A percentile compares a stretch with the other conserved stretches of the same genome.
phyloP scores from a whole-genome alignment of 2,797 vertebrate genomes.

The Streptopelia turtur region DNA sequence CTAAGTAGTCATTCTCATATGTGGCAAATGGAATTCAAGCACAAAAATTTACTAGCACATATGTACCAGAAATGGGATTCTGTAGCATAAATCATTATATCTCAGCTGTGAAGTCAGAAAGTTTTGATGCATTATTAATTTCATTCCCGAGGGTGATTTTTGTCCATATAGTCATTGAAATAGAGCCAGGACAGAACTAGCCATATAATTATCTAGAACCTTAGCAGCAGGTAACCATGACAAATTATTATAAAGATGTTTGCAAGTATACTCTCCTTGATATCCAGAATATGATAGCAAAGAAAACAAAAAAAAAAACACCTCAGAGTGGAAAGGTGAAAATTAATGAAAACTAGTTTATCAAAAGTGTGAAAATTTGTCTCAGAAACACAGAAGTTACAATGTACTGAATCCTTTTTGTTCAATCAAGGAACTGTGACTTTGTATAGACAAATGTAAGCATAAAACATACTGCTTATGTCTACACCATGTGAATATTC shows the following conservation, averaged over 20 bases:
- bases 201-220: background rate
- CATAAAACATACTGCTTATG: background rate
- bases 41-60: background rate
- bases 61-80: background rate
- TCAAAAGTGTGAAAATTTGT: conserved; percentile 15
- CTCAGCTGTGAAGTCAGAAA: background rate
- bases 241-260: background rate
- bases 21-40: background rate
- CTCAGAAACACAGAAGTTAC: background rate
- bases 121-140: background rate
- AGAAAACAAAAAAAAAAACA: background rate
- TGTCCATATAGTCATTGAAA: background rate
- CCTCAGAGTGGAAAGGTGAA: background rate
- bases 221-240: background rate
- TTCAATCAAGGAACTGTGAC: background rate
- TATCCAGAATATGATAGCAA: background rate
- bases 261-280: background rate
- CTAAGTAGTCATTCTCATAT: background rate
- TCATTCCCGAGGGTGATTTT: background rate
- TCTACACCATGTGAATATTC: background rate
- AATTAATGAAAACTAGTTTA: conserved; percentile 22
- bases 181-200: background rate
- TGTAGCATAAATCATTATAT: background rate
- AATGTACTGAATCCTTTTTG: background rate
- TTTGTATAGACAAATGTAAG: background rate